A percentile compares a stretch with the other conserved stretches of the same genome.
Conservation (phyloP, 1,140 invertebrate species). For the Trinorchestia longiramus region DNA sequence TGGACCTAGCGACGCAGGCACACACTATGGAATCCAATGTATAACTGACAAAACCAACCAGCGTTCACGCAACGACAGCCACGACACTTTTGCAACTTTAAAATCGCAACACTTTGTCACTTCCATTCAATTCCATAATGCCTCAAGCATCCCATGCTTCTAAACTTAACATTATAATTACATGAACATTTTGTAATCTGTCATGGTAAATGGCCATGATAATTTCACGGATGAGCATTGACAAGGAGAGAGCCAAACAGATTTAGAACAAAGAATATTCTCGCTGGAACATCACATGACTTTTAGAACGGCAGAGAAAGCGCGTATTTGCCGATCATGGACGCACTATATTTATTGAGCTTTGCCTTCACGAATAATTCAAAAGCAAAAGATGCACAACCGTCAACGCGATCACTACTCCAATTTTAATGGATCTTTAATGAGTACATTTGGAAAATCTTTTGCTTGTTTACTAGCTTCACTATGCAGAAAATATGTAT, state of each 20-base stretch:
- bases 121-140: constrained; percentile 11
- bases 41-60: constrained; percentile 46
- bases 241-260: constrained; percentile 35
- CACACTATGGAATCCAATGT: constrained; percentile 54
- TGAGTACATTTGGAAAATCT: not conserved
- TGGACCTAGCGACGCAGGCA: constrained; percentile 51
- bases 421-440: not conserved
- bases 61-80: constrained; percentile 41
- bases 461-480: not conserved
- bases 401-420: constrained; percentile 13
- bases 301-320: constrained; percentile 45
- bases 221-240: not conserved
- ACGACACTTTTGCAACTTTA: constrained; percentile 52
- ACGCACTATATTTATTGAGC: constrained; percentile 48
- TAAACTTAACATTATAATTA: not conserved
- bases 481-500: not conserved
- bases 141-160: not conserved
- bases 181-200: not conserved
- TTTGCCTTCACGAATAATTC: constrained; percentile 18
- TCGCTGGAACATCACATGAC: constrained; percentile 51
- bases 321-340: constrained; percentile 41
- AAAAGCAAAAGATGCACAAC: not conserved
- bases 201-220: not conserved
- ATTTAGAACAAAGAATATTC: constrained; percentile 42
- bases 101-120: constrained; percentile 50